Percentiles rank a stretch among this genome's conserved stretches.
phyloP scores from a whole-genome alignment of 2,888 invertebrate species.

The Deilephila elpenor region DNA sequence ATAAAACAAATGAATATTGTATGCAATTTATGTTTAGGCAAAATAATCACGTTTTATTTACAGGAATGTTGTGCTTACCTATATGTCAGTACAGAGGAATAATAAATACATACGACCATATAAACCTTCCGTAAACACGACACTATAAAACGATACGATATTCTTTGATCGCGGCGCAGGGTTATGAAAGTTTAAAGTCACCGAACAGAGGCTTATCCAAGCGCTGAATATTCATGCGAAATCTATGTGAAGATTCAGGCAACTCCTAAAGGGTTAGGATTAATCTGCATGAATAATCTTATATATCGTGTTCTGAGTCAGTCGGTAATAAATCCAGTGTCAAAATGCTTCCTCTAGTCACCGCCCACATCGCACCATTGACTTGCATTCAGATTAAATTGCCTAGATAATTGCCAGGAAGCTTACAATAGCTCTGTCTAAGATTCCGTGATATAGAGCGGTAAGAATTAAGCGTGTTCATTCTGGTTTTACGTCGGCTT shows the following conservation, averaged over 20 bases:
- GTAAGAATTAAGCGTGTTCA: constrained; percentile 20
- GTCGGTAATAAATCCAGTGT: constrained; percentile 46
- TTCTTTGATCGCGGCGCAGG: neutral
- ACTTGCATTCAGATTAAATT: constrained; percentile 44
- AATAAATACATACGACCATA: no score
- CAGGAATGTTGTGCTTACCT: neutral
- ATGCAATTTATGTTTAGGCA: neutral
- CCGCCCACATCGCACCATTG: constrained; percentile 50
- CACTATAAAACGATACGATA: neutral
- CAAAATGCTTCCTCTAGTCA: constrained; percentile 43
- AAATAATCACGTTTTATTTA: neutral
- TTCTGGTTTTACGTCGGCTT: neutral
- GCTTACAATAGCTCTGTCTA: neutral
- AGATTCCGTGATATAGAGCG: constrained; percentile 2
- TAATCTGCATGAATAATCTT: constrained; percentile 46
- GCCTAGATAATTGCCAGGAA: constrained; percentile 39
- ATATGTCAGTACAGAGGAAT: neutral
- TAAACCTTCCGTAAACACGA: neutral
- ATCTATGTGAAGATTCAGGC: constrained; percentile 38
- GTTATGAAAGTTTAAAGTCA: constrained; percentile 30
- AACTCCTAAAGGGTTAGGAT: constrained; percentile 38
- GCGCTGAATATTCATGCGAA: constrained; percentile 41
- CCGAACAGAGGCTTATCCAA: constrained; percentile 13
- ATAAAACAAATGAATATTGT: neutral
- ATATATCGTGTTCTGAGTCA: constrained; percentile 35